Evolutionary conservation across 2,797 vertebrate genomes (phyloP), one percentile per base, ranked within the genome.

Genomic region (Sebastes vulpes): DNA sequence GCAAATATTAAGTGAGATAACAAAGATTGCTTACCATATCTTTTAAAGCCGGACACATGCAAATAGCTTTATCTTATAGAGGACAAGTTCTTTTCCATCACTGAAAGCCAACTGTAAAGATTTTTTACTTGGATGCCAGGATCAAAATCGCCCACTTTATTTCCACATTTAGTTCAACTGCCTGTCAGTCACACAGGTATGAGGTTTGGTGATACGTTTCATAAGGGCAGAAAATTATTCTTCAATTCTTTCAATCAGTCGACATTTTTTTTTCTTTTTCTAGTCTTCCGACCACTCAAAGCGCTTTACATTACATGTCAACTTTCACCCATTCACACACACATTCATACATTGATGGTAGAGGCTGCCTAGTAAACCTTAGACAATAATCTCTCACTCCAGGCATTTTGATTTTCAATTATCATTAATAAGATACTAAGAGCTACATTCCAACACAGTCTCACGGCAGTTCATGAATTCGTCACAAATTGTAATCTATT

Each of bases 1-100:
- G 28, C 4, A 69, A 64, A 31, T 72, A 69, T 80, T 21, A 84
- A 26, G 16, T 18, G 31, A 61, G 32, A 67, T 61, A 60, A 60
- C 31, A 20, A 9, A 11, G 6, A n/a, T 8, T 20, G 10, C 20
- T 42, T 54, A 67, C 21, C 9, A 5, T 29, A 26, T 50, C 25
- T 72, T 48, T 52, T 9, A 65, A 58, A 46, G 18, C 29, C 21
- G 16, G 53, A 46, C 21, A 38, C 7, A 31, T 35, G 48, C 42
- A 59, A 9, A 65, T 59, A 21, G 29, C 23, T 29, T 9, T 4
- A 42, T 61, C 35, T 18, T 14, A 48, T 6, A 14, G 42, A 54
- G 53, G n/a, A 26, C 3, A n/a, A 14, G 21, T 57, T 4, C 9
- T 67, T 72, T 54, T 81, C 21, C 32, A 57, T 72, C 48, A 38